Percentiles rank a stretch among this genome's conserved stretches.
These are phyloP conservation scores for Drosophila novamexicana DNA, from an alignment of 1,140 invertebrate genomes.

Conservation along the genomic window DNA sequence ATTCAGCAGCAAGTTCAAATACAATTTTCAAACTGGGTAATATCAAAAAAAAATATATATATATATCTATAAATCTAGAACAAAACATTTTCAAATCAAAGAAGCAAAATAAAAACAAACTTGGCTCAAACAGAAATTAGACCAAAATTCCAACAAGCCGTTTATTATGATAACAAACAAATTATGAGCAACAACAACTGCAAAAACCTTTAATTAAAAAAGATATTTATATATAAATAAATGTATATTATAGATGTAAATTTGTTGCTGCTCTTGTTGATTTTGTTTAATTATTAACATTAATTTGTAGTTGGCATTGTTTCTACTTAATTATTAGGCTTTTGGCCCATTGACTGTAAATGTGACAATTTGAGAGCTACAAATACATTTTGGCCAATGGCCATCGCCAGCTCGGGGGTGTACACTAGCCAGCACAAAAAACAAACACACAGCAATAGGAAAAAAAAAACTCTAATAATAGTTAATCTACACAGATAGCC, in stretches of 20 bases:
- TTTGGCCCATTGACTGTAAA: constrained; percentile 48
- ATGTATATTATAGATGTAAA: neutral
- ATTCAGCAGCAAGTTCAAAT: constrained; percentile 35
- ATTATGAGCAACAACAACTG: constrained; percentile 12
- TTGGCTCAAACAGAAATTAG: neutral
- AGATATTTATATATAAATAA: neutral
- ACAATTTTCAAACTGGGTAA: neutral
- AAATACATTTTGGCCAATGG: constrained; percentile 55
- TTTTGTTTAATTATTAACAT: constrained; percentile 31
- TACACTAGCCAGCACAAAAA: constrained; percentile 6
- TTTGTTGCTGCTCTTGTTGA: constrained; percentile 3
- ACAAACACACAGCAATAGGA: constrained; percentile 3
- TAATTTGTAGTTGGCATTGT: constrained; percentile 19
- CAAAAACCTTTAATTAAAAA: neutral
- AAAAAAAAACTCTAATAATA: constrained; percentile 40
- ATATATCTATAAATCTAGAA: too few species aligned
- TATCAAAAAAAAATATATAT: too few species aligned
- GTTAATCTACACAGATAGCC: constrained; percentile 30
- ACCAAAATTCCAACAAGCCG: neutral
- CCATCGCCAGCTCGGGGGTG: constrained; percentile 15
- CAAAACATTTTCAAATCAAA: neutral
- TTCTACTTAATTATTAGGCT: constrained; percentile 42
- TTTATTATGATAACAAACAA: neutral
- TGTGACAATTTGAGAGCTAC: constrained; percentile 40
- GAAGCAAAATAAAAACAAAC: neutral